Conservation (phyloP, 1,140 invertebrate genomes). For the Neodiprion fabricii region DNA sequence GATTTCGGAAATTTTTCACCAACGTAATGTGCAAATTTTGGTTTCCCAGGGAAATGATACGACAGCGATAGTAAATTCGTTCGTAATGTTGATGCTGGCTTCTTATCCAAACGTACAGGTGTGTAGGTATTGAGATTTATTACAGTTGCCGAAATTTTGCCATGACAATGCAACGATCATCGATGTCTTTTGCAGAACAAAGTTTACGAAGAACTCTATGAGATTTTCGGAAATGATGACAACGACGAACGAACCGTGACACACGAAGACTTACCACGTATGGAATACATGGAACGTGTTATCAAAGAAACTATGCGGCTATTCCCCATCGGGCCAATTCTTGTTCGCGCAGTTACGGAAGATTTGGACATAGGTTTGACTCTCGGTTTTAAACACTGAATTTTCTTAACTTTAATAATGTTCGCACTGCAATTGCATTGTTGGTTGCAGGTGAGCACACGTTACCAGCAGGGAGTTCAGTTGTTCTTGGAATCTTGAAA, state of each 20-base stretch:
- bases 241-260: constrained; percentile 35
- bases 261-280: constrained; percentile 63
- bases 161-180: background rate
- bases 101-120: constrained; percentile 68
- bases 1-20: too few species aligned
- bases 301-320: constrained; percentile 71
- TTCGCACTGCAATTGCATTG: background rate
- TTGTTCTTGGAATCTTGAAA: constrained; percentile 30
- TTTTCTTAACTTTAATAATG: background rate
- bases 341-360: constrained; percentile 58
- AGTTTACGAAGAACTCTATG: constrained; percentile 66
- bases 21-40: constrained; percentile 10
- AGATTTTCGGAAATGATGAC: constrained; percentile 55
- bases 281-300: constrained; percentile 69
- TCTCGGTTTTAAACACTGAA: background rate
- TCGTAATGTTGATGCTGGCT: constrained; percentile 68
- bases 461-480: constrained; percentile 31
- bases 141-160: constrained; percentile 3
- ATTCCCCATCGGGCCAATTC: constrained; percentile 68
- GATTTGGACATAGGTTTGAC: constrained; percentile 44
- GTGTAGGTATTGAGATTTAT: constrained; percentile 9
- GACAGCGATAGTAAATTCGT: constrained; percentile 68
- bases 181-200: constrained; percentile 58
- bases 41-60: constrained; percentile 75
- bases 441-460: constrained; percentile 26